A percentile compares a stretch with the other conserved stretches of the same genome.
phyloP scores from a whole-genome alignment of 2,113 vertebrate genomes.

The Platysternon megacephalum region DNA sequence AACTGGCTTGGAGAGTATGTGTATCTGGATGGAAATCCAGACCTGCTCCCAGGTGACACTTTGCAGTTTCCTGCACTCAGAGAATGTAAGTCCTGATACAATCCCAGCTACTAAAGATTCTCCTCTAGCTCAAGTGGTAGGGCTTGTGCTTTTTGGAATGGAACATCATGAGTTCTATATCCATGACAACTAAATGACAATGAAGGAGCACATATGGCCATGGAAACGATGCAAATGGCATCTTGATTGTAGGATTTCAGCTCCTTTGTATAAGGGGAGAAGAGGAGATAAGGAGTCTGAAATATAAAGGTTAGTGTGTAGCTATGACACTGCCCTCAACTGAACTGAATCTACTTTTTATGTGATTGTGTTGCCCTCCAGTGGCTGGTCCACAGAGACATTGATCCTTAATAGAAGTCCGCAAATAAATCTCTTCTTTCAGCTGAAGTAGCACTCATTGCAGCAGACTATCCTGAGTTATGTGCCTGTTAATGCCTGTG shows the following conservation, averaged over 20 bases:
- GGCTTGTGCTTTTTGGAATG: background rate
- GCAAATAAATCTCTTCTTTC: background rate
- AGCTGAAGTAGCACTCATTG: fast-evolving
- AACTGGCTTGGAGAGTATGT: background rate
- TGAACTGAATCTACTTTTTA: background rate
- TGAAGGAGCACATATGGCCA: background rate
- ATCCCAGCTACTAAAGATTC: background rate
- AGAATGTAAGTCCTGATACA: background rate
- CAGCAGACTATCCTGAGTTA: background rate
- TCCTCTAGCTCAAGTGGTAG: background rate
- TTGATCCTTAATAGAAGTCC: background rate
- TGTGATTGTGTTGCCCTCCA: conserved; percentile 60
- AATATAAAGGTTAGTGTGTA: background rate
- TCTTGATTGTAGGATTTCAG: background rate
- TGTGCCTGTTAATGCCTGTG: background rate
- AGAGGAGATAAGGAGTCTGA: background rate
- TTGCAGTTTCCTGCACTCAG: background rate
- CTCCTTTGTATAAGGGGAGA: background rate
- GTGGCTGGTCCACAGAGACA: background rate
- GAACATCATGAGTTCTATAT: background rate
- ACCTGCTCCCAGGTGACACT: background rate
- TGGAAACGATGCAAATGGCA: background rate
- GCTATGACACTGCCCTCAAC: fast-evolving
- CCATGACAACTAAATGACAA: background rate
- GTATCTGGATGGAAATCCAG: background rate